Conservation (phyloP, 2,113 vertebrate species). For the Pygoscelis adeliae region DNA sequence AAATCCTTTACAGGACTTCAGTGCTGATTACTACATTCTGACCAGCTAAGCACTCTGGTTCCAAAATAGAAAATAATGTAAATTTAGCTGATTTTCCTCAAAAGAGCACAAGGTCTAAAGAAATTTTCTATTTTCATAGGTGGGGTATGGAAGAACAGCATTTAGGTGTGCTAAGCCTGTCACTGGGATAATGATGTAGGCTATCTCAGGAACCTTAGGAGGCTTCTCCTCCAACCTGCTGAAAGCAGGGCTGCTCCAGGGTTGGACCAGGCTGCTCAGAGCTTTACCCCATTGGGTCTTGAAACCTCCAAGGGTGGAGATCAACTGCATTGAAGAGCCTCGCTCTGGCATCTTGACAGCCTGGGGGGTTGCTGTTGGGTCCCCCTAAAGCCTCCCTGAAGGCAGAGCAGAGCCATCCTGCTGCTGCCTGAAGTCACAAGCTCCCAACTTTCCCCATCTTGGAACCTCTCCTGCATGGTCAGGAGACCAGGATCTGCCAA, state of each 20-base stretch:
- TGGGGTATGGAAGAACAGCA: background rate
- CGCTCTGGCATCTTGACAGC: accelerated
- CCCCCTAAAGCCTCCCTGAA: background rate
- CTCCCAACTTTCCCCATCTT: background rate
- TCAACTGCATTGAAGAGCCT: background rate
- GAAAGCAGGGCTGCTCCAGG: background rate
- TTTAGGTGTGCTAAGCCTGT: no score
- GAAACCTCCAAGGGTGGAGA: background rate
- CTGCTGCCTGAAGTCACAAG: background rate
- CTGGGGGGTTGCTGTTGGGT: background rate
- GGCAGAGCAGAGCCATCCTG: background rate
- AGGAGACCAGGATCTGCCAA: background rate
- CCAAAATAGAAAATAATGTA: background rate
- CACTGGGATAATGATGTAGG: background rate
- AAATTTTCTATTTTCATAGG: background rate
- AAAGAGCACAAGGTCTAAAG: background rate
- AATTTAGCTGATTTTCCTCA: background rate
- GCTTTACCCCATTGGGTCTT: background rate
- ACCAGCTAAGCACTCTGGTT: background rate
- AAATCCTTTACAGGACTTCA: background rate
- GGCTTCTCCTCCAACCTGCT: background rate
- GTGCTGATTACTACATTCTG: background rate
- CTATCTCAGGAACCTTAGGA: background rate
- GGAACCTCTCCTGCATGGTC: background rate
- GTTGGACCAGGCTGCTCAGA: background rate